Evolutionary conservation across 2,888 invertebrate species (phyloP).

Genomic region (Yponomeuta sedellus): DNA sequence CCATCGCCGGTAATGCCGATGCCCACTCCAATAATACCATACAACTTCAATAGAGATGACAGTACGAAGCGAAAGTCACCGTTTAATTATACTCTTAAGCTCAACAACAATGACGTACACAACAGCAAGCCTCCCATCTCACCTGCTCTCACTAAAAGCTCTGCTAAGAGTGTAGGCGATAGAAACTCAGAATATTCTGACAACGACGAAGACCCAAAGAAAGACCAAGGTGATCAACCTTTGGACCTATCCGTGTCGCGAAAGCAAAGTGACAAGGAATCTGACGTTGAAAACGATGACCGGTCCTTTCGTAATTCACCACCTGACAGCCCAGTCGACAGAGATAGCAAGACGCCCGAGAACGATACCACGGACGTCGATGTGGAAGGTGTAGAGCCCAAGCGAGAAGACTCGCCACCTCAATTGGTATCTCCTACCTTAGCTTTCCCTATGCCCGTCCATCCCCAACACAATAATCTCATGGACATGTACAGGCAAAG

Average conservation of each 20-base stretch:
- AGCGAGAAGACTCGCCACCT: slow-evolving; percentile 57
- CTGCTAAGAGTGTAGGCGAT: slow-evolving; percentile 49
- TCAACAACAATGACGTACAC: slow-evolving; percentile 48
- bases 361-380: slow-evolving; percentile 75
- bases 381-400: slow-evolving; percentile 70
- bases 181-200: slow-evolving; percentile 55
- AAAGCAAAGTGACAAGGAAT: slow-evolving; percentile 67
- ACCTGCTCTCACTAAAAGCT: slow-evolving; percentile 43
- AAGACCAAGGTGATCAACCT: slow-evolving; percentile 79
- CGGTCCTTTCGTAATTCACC: slow-evolving; percentile 64
- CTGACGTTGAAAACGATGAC: slow-evolving; percentile 57
- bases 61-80: slow-evolving; percentile 50
- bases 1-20: slow-evolving; percentile 81
- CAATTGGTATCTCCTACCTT: slow-evolving; percentile 74
- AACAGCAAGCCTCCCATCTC: slow-evolving; percentile 36
- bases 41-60: slow-evolving; percentile 51
- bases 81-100: slow-evolving; percentile 51
- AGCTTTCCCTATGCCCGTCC: slow-evolving; percentile 89
- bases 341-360: slow-evolving; percentile 61
- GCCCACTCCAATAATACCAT: slow-evolving; percentile 48
- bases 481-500: slow-evolving; percentile 83
- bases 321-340: slow-evolving; percentile 55
- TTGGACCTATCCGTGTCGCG: slow-evolving; percentile 83
- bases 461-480: slow-evolving; percentile 84
- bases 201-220: slow-evolving; percentile 50